Evolutionary conservation across 2,888 invertebrate genomes (phyloP), one percentile per base, ranked within the genome.

Genomic region (Timema cristinae): DNA sequence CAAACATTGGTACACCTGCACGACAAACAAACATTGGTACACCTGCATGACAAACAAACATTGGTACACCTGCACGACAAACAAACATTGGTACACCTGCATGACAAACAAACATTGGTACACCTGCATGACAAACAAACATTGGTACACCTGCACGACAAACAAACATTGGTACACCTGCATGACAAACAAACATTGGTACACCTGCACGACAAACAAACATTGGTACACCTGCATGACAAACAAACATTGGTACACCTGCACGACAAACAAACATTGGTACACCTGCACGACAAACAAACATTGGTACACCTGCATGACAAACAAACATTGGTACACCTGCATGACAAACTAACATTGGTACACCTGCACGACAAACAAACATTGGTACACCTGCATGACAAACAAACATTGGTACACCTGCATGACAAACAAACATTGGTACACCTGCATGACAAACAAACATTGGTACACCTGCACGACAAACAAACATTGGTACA

Each of bases 231-330:
- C 32, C 32, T 32, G 32, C n/a, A n/a, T n/a, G n/a, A n/a, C n/a
- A n/a, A n/a, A n/a, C n/a, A n/a, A n/a, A n/a, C n/a, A n/a, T n/a
- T n/a, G n/a, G n/a, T n/a, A n/a, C 88, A 89, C 51, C 88, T 88
- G 79, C 50, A 79, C n/a, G 79, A 50, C 66, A 76, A 68, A 75
- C 71, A 73, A 72, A 74, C 74, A 71, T 54, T 32, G 4, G 32
- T 32, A 32, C 32, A 32, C 32, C 32, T 32, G 32, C n/a, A n/a
- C n/a, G n/a, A n/a, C n/a, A n/a, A n/a, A n/a, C n/a, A n/a, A n/a
- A n/a, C n/a, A n/a, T n/a, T n/a, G n/a, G n/a, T n/a, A n/a, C 88
- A 89, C 51, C 88, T 88, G 79, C 50, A 79, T n/a, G 79, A 50
- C 66, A 76, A 68, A 75, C 71, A 73, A 72, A 74, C 74, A 71